These are phyloP conservation scores for Rhodophaea formosa DNA, from an alignment of 2,888 invertebrate genomes.

Conservation along the genomic window DNA sequence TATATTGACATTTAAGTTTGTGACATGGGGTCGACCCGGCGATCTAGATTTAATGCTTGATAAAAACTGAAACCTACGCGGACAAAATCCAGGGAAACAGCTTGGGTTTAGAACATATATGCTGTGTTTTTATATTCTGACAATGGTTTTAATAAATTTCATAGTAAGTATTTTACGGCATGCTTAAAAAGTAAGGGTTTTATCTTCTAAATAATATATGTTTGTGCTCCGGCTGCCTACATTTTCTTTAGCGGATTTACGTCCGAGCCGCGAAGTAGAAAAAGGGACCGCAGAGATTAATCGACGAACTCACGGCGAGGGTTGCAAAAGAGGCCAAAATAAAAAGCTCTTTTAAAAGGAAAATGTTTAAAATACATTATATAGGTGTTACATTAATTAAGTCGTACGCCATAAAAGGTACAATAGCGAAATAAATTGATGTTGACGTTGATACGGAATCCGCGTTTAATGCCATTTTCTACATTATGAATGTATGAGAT, in stretches of 20 bases:
- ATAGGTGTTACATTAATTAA: not conserved
- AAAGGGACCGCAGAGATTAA: slow-evolving; percentile 9
- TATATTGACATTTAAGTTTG: no score
- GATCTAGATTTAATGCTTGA: no score
- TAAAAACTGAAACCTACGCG: no score
- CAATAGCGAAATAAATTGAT: not conserved
- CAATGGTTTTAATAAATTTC: no score
- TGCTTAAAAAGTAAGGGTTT: not conserved
- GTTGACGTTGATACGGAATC: not conserved
- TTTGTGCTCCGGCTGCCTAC: not conserved
- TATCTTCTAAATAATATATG: slow-evolving; percentile 2
- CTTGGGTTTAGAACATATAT: no score
- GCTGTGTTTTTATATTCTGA: no score
- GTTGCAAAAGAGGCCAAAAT: not conserved
- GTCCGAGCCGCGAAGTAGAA: not conserved
- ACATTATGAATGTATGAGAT: no score
- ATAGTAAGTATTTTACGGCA: no score
- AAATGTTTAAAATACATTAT: not conserved
- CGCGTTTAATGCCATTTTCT: no score
- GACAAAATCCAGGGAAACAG: no score
- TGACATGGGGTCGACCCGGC: no score
- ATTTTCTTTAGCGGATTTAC: not conserved
- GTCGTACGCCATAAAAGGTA: not conserved
- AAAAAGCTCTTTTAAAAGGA: not conserved
- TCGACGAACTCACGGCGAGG: not conserved